Evolutionary conservation across 2,797 vertebrate genomes (phyloP), one percentile per base, ranked within the genome.

Genomic region (Brachyalestes nurse): DNA sequence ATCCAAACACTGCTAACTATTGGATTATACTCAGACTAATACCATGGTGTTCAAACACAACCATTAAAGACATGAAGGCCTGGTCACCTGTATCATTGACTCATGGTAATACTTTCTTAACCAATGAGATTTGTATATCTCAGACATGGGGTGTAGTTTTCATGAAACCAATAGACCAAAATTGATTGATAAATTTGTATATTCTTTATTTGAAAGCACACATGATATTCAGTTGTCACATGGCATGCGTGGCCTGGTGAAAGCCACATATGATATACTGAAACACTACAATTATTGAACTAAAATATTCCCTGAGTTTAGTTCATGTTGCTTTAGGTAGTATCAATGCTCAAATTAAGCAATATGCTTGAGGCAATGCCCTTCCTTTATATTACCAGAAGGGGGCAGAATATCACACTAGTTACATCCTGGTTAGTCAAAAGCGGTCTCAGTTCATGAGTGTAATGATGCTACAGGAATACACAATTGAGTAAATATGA

Each of bases 351-450:
- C 23, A 53, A 16, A 71, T 45, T 34, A 72, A 71, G 69, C 28
- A 57, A 40, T 2, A 58, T 42, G n/a, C 28, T 9, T 16, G 40
- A 66, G 12, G 64, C 38, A 58, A 75, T 60, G 42, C 9, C 8
- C 25, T 60, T 74, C 55, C 55, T 9, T 61, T 40, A 72, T 58
- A 40, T 58, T 13, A 58, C 75, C 80, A 82, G 38, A 72, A 66
- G 80, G 25, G 75, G 80, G 80, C 51, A 77, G 58, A 45, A 77
- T 2, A 82, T 40, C 38, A 19, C 76, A n/a, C 28, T n/a, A 72
- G 64, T 21, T 12, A 77, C 7, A 47, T 7, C 1, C n/a, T 45
- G 21, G 72, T 81, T 75, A 70, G 51, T 55, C 25, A 60, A 0
- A 13, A 42, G 53, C 19, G 47, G 19, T 1, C 45, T 74, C 17